Conservation (phyloP, 2,797 vertebrate genomes). For the Discoglossus pictus region DNA sequence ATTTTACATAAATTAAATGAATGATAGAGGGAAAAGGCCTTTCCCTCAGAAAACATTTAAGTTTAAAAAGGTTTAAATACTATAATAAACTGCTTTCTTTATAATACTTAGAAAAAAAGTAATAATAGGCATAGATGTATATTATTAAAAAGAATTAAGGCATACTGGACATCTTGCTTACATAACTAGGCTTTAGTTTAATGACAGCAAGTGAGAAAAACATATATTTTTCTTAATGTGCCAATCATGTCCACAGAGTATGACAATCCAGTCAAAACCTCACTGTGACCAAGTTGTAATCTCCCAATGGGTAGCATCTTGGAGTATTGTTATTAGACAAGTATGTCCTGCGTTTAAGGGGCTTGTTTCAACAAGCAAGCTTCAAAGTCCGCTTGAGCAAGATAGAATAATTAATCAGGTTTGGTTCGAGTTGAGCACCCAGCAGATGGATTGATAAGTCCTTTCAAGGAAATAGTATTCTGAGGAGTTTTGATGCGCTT, state of each 20-base stretch:
- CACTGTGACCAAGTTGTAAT: slow-evolving; percentile 52
- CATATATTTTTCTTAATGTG: no score
- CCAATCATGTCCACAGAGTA: no score
- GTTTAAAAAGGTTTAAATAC: no score
- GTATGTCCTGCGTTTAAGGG: slow-evolving; percentile 83
- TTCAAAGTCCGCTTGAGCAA: slow-evolving; percentile 72
- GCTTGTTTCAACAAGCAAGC: slow-evolving; percentile 69
- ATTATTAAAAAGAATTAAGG: no score
- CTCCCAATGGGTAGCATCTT: slow-evolving; percentile 60
- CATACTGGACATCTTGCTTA: no score
- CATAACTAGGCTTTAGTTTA: slow-evolving; percentile 17
- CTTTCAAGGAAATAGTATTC: slow-evolving; percentile 85
- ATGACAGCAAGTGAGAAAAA: background rate
- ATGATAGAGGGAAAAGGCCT: no score
- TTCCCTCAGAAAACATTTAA: no score
- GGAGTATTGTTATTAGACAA: slow-evolving; percentile 77
- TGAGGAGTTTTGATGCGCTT: slow-evolving; percentile 75
- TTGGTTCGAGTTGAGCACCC: slow-evolving; percentile 78
- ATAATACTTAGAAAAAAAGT: background rate
- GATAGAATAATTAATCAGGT: slow-evolving; percentile 80
- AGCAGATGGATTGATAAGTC: slow-evolving; percentile 83
- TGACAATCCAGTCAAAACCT: slow-evolving; percentile 61
- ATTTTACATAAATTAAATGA: no score
- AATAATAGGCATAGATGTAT: no score
- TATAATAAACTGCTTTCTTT: no score